phyloP scores from a whole-genome alignment of 2,888 invertebrate species.

The Yponomeuta evonymella region DNA sequence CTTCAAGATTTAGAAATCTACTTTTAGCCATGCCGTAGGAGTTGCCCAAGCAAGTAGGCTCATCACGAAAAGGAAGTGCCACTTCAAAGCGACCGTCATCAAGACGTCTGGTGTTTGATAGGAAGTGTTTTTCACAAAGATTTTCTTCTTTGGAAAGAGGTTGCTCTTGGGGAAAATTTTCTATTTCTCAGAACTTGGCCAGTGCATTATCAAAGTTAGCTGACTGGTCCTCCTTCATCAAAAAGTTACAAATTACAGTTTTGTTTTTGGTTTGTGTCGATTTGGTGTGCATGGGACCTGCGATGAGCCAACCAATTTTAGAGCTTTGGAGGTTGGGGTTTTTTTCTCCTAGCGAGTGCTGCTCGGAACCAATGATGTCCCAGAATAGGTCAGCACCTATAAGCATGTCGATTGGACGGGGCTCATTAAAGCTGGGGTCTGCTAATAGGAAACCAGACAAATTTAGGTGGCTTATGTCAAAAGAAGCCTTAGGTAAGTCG shows the following conservation, averaged over 20 bases:
- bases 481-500: not conserved
- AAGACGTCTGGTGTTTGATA: too few relatives aligned
- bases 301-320: slow-evolving; percentile 12
- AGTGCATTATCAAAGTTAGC: too few relatives aligned
- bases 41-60: slow-evolving; percentile 6
- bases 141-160: too few relatives aligned
- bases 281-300: too few relatives aligned
- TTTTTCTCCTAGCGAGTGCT: not conserved
- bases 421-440: slow-evolving; percentile 7
- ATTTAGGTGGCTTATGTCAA: not conserved
- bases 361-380: slow-evolving; percentile 4
- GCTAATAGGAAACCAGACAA: slow-evolving; percentile 1
- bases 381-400: slow-evolving; percentile 15
- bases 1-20: not conserved
- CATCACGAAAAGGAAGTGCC: not conserved
- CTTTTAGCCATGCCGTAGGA: not conserved
- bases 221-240: too few relatives aligned
- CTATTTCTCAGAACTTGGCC: too few relatives aligned
- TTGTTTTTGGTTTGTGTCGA: too few relatives aligned
- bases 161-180: too few relatives aligned
- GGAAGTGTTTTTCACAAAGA: too few relatives aligned
- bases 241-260: too few relatives aligned
- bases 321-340: not conserved
- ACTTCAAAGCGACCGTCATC: slow-evolving; percentile 1
- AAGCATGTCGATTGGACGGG: not conserved